These are phyloP conservation scores for Setipinna tenuifilis DNA, from an alignment of 2,797 vertebrate species.

Conservation along the genomic window DNA sequence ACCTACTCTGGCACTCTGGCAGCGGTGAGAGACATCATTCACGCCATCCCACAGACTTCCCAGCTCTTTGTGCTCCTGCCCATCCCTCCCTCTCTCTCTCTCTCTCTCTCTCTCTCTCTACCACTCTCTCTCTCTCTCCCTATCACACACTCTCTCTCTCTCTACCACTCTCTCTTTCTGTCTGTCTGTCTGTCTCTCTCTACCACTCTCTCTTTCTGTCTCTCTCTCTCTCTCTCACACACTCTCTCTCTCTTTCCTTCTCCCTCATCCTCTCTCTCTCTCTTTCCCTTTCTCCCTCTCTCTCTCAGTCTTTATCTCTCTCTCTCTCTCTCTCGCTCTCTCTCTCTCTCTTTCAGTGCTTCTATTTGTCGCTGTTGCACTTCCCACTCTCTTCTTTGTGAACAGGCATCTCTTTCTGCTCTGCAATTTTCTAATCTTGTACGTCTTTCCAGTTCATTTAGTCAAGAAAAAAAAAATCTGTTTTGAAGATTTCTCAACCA, in stretches of 20 bases:
- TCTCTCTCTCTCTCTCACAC: not conserved
- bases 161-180: not conserved
- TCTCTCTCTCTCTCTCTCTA: not conserved
- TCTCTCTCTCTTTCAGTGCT: too few relatives aligned
- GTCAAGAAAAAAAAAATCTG: not conserved
- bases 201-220: not conserved
- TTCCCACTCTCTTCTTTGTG: not conserved
- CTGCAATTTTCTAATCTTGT: not conserved
- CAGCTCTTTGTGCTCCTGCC: not conserved
- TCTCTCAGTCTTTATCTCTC: too few relatives aligned
- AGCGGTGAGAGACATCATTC: conserved; percentile 73
- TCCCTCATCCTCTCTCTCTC: not conserved
- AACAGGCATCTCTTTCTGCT: not conserved
- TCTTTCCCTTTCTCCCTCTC: not conserved
- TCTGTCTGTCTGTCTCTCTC: not conserved
- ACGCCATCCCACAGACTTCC: not conserved
- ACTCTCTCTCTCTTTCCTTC: not conserved
- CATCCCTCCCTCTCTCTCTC: not conserved
- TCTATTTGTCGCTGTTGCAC: not conserved
- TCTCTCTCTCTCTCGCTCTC: too few relatives aligned
- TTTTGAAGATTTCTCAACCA: not conserved
- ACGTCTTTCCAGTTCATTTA: not conserved
- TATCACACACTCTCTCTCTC: not conserved
- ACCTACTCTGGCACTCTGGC: conserved; percentile 87
- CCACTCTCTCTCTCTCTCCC: not conserved